Evolutionary conservation across 1,140 invertebrate genomes (phyloP).

Genomic region (Ectropis grisescens): DNA sequence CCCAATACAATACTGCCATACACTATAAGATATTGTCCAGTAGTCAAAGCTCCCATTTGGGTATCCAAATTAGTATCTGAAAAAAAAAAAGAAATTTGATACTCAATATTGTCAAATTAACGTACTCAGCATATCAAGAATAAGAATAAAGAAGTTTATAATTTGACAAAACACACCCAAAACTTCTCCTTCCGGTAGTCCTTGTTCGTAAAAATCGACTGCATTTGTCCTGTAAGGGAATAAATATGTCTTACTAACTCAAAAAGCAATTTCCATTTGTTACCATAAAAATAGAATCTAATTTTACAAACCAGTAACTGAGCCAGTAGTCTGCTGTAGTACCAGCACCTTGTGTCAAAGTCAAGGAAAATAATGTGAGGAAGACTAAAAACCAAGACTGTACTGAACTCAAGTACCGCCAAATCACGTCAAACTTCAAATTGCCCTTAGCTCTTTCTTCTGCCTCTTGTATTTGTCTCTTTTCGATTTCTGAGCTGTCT

Average conservation of each 20-base stretch:
- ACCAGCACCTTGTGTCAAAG: slow-evolving; percentile 78
- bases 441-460: slow-evolving; percentile 71
- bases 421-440: slow-evolving; percentile 72
- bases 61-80: slow-evolving; percentile 35
- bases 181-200: slow-evolving; percentile 23
- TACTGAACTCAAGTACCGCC: slow-evolving; percentile 78
- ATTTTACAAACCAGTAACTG: slow-evolving; percentile 83
- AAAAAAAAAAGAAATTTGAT: no score
- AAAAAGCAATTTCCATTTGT: no score
- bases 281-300: no score
- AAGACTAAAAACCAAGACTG: slow-evolving; percentile 72
- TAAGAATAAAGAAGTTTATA: no score
- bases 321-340: slow-evolving; percentile 86
- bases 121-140: no score
- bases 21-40: slow-evolving; percentile 32
- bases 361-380: slow-evolving; percentile 71
- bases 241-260: no score
- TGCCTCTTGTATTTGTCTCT: slow-evolving; percentile 45
- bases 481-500: slow-evolving; percentile 37
- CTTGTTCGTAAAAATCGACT: slow-evolving; percentile 35
- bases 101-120: no score
- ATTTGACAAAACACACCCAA: slow-evolving; percentile 28
- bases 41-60: slow-evolving; percentile 36
- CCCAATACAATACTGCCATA: slow-evolving; percentile 29
- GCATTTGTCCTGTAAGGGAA: slow-evolving; percentile 51